Evolutionary conservation across 1,140 invertebrate genomes (phyloP).

Genomic region (Neocloeon triangulifer): DNA sequence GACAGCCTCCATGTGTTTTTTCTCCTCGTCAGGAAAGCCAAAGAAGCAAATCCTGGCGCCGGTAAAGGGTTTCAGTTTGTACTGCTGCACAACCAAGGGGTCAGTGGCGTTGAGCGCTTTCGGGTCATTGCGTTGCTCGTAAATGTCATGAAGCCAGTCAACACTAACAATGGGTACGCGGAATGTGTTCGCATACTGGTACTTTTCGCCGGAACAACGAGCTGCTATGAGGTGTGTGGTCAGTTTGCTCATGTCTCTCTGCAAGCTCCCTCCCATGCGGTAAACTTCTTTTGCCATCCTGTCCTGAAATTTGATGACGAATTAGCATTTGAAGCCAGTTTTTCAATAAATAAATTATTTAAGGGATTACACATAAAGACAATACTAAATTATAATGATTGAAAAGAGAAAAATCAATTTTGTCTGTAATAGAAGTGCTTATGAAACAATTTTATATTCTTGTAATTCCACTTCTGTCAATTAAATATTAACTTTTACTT

Average conservation of each 20-base stretch:
- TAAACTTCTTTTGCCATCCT: slow-evolving; percentile 68
- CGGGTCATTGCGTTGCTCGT: slow-evolving; percentile 48
- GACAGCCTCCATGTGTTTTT: slow-evolving; percentile 74
- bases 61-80: slow-evolving; percentile 55
- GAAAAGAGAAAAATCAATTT: slow-evolving; percentile 1
- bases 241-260: slow-evolving; percentile 64
- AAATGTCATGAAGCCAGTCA: slow-evolving; percentile 69
- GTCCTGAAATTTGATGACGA: slow-evolving; percentile 27
- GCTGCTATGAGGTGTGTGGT: slow-evolving; percentile 85
- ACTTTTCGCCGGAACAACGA: slow-evolving; percentile 67
- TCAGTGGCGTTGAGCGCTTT: slow-evolving; percentile 40
- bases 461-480: slow-evolving; percentile 1
- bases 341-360: too few relatives aligned
- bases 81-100: slow-evolving; percentile 32
- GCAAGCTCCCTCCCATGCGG: slow-evolving; percentile 82
- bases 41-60: slow-evolving; percentile 67
- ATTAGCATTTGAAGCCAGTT: neutral
- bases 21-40: slow-evolving; percentile 72
- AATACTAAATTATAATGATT: too few relatives aligned
- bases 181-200: slow-evolving; percentile 63
- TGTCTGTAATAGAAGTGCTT: neutral
- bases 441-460: neutral
- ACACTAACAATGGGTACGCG: slow-evolving; percentile 67
- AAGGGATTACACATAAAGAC: too few relatives aligned
- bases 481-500: neutral